A percentile compares a stretch with the other conserved stretches of the same genome.
Evolutionary conservation across 2,113 vertebrate genomes (phyloP).

Genomic region (Prionailurus bengalensis): DNA sequence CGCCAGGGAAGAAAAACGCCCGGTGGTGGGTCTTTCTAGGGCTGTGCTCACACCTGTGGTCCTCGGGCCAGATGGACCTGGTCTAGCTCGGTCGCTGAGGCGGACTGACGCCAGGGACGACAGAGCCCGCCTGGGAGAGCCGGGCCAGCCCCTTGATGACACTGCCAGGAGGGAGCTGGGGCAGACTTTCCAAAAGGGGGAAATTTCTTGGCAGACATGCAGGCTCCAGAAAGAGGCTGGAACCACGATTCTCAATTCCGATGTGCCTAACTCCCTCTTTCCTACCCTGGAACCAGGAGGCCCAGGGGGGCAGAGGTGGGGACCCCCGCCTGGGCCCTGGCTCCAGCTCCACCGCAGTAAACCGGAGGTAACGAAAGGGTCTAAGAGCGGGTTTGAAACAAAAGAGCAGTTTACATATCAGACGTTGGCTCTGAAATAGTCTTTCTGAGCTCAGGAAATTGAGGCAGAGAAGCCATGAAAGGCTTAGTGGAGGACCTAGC

Average conservation of each 20-base stretch:
- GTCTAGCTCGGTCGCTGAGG: neutral
- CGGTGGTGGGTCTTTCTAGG: neutral
- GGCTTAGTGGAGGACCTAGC: constrained; percentile 34
- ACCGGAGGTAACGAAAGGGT: constrained; percentile 65
- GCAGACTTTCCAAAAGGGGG: neutral
- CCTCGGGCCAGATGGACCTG: neutral
- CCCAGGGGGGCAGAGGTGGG: neutral
- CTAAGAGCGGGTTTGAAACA: constrained; percentile 30
- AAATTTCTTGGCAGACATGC: constrained; percentile 23
- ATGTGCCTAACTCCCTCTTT: neutral
- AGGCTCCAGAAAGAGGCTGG: constrained; percentile 21
- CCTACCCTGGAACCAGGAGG: neutral
- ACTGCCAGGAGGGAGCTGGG: neutral
- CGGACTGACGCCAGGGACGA: neutral
- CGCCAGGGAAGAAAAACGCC: neutral
- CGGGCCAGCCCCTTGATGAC: neutral
- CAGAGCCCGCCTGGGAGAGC: neutral
- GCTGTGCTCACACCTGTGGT: neutral
- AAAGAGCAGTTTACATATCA: constrained; percentile 75
- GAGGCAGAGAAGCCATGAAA: constrained; percentile 65
- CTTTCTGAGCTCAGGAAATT: constrained; percentile 76
- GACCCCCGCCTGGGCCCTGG: neutral
- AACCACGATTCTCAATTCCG: neutral
- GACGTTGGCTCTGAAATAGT: constrained; percentile 65
- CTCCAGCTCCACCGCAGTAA: constrained; percentile 20